phyloP scores from a whole-genome alignment of 1,140 invertebrate species.

The Epicauta chinensis region DNA sequence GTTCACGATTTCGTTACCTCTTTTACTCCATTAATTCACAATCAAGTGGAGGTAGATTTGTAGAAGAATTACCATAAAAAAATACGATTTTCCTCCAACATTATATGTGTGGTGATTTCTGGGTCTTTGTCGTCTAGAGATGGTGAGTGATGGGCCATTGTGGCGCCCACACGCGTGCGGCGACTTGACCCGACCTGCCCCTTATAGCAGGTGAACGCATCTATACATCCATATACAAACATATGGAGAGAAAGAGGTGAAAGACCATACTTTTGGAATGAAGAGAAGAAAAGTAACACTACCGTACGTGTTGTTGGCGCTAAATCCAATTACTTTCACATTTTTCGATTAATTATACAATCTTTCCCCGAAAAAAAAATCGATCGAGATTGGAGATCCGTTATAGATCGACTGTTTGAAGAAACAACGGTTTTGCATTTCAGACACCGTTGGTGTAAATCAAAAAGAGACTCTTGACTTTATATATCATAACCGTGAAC shows the following conservation, averaged over 20 bases:
- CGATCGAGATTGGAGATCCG: no score
- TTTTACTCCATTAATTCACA: background rate
- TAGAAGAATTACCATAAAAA: background rate
- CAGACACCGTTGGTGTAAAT: no score
- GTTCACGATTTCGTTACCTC: no score
- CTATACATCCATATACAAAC: constrained; percentile 25
- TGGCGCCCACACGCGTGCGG: constrained; percentile 31
- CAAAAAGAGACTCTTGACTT: no score
- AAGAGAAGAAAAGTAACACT: background rate
- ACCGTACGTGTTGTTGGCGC: no score
- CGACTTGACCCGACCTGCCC: constrained; percentile 25
- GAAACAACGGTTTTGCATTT: no score
- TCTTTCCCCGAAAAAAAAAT: no score
- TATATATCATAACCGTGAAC: constrained; percentile 18
- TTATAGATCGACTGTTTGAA: no score
- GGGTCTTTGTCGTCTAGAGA: constrained; percentile 9
- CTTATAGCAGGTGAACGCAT: constrained; percentile 29
- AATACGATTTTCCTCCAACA: background rate
- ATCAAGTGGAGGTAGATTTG: background rate
- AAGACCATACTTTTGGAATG: constrained; percentile 12
- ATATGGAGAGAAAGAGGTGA: constrained; percentile 21
- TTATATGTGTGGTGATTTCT: background rate
- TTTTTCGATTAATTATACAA: no score
- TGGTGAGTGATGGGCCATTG: constrained; percentile 33
- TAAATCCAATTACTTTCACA: no score